phyloP scores from a whole-genome alignment of 64 coral and sea anemone species.

The Porites lutea region DNA sequence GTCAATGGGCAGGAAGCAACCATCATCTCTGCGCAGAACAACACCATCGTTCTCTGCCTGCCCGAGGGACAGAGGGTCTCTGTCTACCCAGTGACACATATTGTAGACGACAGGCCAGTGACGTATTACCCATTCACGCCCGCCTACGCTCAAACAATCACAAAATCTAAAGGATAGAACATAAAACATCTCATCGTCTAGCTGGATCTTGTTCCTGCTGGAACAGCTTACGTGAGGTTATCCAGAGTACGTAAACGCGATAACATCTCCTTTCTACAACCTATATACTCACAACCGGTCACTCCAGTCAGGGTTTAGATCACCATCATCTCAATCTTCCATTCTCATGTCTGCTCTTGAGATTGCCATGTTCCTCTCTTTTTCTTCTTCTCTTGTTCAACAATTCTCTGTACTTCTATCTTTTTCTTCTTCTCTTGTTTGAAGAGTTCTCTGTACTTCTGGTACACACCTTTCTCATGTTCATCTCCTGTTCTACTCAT shows the following conservation, averaged over 20 bases:
- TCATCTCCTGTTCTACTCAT: no score
- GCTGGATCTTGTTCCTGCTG: conserved; percentile 12
- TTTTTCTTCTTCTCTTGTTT: no score
- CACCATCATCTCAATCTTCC: neutral
- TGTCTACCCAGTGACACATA: neutral
- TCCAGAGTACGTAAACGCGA: neutral
- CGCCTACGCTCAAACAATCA: conserved; percentile 34
- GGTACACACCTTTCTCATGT: no score
- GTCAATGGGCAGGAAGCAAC: conserved; percentile 35
- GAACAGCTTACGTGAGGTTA: neutral
- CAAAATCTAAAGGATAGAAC: conserved; percentile 43
- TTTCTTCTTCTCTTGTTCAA: no score
- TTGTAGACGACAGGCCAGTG: neutral
- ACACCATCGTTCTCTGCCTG: neutral
- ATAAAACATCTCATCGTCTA: neutral
- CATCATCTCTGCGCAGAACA: neutral
- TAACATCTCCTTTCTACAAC: neutral
- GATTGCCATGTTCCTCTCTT: no score
- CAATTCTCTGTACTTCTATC: no score
- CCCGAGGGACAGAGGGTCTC: neutral
- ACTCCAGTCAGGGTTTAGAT: neutral
- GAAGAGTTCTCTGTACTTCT: no score
- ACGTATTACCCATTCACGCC: neutral
- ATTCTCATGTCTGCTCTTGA: neutral
- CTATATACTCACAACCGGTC: neutral